These are phyloP conservation scores for Neelides folsomi DNA, from an alignment of 2,888 invertebrate species.

Conservation along the genomic window DNA sequence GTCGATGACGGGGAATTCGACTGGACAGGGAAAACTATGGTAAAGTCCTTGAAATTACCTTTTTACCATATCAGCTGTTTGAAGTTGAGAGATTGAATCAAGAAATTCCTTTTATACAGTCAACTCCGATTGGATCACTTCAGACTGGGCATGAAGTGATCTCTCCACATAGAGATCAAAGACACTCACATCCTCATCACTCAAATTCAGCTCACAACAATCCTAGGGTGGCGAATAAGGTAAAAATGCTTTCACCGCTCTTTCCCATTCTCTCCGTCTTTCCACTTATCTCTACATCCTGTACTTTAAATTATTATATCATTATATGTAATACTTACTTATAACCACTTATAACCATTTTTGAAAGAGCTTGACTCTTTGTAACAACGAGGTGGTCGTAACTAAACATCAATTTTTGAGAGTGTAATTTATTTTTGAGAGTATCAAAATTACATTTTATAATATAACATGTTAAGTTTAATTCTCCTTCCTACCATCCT, in stretches of 20 bases:
- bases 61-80: not conserved
- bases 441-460: too few species aligned
- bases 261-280: not conserved
- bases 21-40: slow-evolving; percentile 76
- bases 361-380: not conserved
- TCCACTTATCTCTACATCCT: not conserved
- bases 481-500: too few species aligned
- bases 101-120: slow-evolving; percentile 48
- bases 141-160: slow-evolving; percentile 84
- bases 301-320: not conserved
- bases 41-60: slow-evolving; percentile 36
- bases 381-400: too few species aligned
- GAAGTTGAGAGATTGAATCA: slow-evolving; percentile 2
- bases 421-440: too few species aligned
- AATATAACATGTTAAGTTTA: too few species aligned
- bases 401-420: too few species aligned
- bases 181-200: slow-evolving; percentile 27
- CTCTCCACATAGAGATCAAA: slow-evolving; percentile 69
- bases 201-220: slow-evolving; percentile 27
- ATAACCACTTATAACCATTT: not conserved
- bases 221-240: slow-evolving; percentile 28
- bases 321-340: too few species aligned
- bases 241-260: slow-evolving; percentile 11
- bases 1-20: slow-evolving; percentile 85
- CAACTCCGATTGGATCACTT: slow-evolving; percentile 80